Percentiles rank a stretch among this genome's conserved stretches.
phyloP scores from a whole-genome alignment of 1,140 invertebrate genomes.

The Lutraria rhynchaena region DNA sequence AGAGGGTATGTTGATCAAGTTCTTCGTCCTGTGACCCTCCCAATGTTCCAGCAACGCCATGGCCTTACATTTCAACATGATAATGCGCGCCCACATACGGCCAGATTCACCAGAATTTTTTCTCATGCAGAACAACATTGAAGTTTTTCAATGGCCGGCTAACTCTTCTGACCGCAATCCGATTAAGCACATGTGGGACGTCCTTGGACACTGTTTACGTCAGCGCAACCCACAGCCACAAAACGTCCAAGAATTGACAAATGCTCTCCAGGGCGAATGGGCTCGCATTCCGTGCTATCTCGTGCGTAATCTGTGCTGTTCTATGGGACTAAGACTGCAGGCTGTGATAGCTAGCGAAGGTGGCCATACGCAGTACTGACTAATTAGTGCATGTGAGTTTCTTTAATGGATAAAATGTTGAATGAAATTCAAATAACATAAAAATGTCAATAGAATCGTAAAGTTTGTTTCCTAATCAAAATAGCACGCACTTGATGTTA shows the following conservation, averaged over 20 bases:
- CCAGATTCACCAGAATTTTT: neutral
- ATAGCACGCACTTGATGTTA: too few relatives aligned
- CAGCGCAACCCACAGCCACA: neutral
- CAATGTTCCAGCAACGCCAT: neutral
- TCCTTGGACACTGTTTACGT: neutral
- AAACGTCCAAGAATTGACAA: conserved; percentile 1
- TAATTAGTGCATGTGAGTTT: neutral
- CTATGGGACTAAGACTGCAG: neutral
- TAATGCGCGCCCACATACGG: neutral
- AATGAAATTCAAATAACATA: too few relatives aligned
- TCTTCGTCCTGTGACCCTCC: neutral
- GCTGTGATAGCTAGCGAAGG: neutral
- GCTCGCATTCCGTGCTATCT: neutral
- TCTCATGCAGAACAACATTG: neutral
- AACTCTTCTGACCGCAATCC: neutral
- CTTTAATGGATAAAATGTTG: too few relatives aligned
- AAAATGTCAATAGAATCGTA: too few relatives aligned
- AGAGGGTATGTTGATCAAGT: conserved; percentile 2
- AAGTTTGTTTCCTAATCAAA: too few relatives aligned
- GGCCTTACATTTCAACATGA: conserved; percentile 21
- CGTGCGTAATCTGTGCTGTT: neutral
- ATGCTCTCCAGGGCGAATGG: neutral
- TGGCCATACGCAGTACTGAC: neutral
- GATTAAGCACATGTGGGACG: neutral
- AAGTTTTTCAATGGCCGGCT: neutral